Evolutionary conservation across 2,888 invertebrate species (phyloP), one percentile per base, ranked within the genome.

Genomic region (Alloscopus bannaensis): DNA sequence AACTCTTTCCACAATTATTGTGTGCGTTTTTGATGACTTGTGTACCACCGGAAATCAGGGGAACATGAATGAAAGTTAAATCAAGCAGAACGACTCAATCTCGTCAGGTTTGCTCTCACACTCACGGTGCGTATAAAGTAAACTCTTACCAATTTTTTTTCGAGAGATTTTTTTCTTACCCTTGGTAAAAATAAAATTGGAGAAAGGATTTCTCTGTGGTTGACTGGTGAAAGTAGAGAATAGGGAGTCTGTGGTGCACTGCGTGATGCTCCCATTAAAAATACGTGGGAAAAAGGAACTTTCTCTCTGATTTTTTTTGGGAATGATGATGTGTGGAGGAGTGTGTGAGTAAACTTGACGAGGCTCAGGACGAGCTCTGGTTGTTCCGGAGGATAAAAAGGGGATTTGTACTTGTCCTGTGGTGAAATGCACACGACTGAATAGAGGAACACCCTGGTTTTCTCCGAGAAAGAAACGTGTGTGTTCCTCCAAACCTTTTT

Each of bases 341-440:
- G 3, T 42, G 8, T 2, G 59, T 59, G 59, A 59, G 31, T 59
- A 59, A 59, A 59, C 59, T 59, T 59, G 59, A 29, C 59, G 47
- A 65, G 47, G n/a, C 16, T 52, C 24, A 29, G 20, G 31, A 42
- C 18, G 42, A 42, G 18, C 2, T 31, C 59, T 55, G 36, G 28
- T 52, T 62, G 62, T 52, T 40, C 26, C 62, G 29, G 28, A 31
- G 76, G 68, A 66, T 76, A 47, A 66, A 59, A 40, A 64, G 40
- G 59, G 64, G 55, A 65, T 76, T 68, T 47, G 62, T 66, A 66
- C 29, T 76, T 60, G 68, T 60, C 76, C 76, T 76, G n/a, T 40
- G 31, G 57, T 57, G 42, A 66, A 57, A 70, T 70, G 57, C 59
- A 57, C 42, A 52, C n/a, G 26, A 1, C 11, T 11, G 16, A 13